Conservation (phyloP, 2,113 vertebrate genomes). For the Leptobrachium leishanense region DNA sequence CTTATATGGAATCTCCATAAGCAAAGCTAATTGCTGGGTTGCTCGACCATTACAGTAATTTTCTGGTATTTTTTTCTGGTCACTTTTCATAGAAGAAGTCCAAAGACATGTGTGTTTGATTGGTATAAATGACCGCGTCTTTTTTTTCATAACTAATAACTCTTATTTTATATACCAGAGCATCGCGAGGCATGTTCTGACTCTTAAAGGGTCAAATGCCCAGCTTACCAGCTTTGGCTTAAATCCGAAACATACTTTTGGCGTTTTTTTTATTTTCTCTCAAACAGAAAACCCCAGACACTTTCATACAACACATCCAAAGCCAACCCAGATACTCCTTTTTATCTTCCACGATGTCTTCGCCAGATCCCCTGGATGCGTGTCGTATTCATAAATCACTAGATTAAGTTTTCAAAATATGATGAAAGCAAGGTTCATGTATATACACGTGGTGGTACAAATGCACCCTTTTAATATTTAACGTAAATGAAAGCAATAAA, state of each 20-base stretch:
- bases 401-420: conserved; percentile 73
- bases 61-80: too few relatives aligned
- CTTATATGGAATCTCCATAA: too few relatives aligned
- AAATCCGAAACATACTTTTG: conserved; percentile 52
- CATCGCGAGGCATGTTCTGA: neutral
- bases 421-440: conserved; percentile 77
- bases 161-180: too few relatives aligned
- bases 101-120: too few relatives aligned
- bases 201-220: neutral
- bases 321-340: conserved; percentile 62
- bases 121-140: too few relatives aligned
- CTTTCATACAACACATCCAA: conserved; percentile 60
- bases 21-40: too few relatives aligned
- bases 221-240: neutral
- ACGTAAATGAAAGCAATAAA: conserved; percentile 79
- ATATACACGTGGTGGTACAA: conserved; percentile 77
- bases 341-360: conserved; percentile 69
- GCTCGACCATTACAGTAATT: too few relatives aligned
- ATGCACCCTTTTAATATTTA: conserved; percentile 77
- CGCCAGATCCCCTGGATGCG: conserved; percentile 68
- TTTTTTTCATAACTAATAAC: too few relatives aligned
- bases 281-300: conserved; percentile 56
- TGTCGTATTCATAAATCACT: conserved; percentile 74
- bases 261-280: conserved; percentile 52
- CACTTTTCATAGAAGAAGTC: too few relatives aligned